Evolutionary conservation across 2,888 invertebrate species (phyloP), one percentile per base, ranked within the genome.

Genomic region (Cantharis flavilabris): DNA sequence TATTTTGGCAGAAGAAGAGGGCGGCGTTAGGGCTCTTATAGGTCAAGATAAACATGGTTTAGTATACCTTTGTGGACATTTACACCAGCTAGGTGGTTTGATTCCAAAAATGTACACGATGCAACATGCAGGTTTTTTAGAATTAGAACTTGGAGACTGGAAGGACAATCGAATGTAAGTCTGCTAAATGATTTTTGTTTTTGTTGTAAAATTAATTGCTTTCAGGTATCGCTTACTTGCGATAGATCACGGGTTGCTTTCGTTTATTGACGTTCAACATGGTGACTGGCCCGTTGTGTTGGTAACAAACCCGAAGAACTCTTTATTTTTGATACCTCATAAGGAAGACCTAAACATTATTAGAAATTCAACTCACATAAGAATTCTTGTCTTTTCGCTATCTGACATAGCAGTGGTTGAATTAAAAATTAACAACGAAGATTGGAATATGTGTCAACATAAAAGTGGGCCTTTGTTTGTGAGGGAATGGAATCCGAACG

Each of bases 91-190:
- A 84, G 95, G 93, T 64, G 96, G 95, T 5, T 84, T 94, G 7
- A 93, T 96, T 1, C 93, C 94, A 9, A 90, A 92, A 81, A 97
- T 98, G 97, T 97, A 97, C 85, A 94, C 96, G 1, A 89, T 94
- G 82, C 97, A 97, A 84, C 92, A 93, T 82, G 92, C 91, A 78
- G 97, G 97, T 4, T 95, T 92, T 85, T 89, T 97, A 77, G 98
- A 98, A 88, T 89, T 97, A 76, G 98, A 98, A 89, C 89, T 97
- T 73, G 96, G 94, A 9, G 98, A 98, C 89, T 98, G 97, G 97
- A 97, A 96, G 88, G 95, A 96, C 84, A 95, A 95, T 85, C 91
- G 97, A 89, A 91, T 94, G 95, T 95, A 89, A 89, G 89, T 86
- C 49, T 18, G 1, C 7, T 23, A 23, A 65, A 49, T 33, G 13